Conservation (phyloP, 23 tunicate species). For the Ascidia mentula region DNA sequence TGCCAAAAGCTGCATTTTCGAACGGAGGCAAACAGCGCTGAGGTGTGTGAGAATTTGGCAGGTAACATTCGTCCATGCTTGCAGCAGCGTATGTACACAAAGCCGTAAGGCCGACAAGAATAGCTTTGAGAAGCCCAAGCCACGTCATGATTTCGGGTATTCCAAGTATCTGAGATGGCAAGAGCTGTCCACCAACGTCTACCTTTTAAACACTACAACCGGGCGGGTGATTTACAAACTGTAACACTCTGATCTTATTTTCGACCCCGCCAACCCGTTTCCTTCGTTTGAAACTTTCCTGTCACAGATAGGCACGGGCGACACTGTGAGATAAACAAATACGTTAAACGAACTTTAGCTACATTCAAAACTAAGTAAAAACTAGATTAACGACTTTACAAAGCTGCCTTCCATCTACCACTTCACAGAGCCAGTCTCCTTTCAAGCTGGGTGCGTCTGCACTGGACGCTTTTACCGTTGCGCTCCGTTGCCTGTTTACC, state of each 20-base stretch:
- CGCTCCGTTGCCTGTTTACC: background rate
- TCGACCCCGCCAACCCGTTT: background rate
- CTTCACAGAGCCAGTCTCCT: too few species aligned
- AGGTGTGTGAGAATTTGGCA: conserved; percentile 36
- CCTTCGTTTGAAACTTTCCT: background rate
- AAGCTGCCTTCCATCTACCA: background rate
- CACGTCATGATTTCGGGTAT: background rate
- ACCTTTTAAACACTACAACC: background rate
- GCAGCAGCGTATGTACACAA: conserved; percentile 5
- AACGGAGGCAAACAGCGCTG: conserved; percentile 86
- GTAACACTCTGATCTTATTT: background rate
- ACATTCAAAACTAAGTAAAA: background rate
- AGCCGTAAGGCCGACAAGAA: conserved; percentile 1
- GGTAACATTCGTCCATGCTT: conserved; percentile 71
- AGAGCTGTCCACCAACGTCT: background rate
- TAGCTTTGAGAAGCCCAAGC: background rate
- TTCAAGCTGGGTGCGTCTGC: background rate
- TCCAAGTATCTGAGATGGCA: too few species aligned
- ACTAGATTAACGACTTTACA: background rate
- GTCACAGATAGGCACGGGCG: background rate
- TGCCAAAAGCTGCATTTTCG: conserved; percentile 83
- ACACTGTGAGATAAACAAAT: background rate
- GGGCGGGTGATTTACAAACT: background rate
- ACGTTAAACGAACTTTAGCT: background rate
- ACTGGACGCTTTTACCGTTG: background rate